Conservation (phyloP, 2,113 vertebrate genomes). For the Fregata magnificens region DNA sequence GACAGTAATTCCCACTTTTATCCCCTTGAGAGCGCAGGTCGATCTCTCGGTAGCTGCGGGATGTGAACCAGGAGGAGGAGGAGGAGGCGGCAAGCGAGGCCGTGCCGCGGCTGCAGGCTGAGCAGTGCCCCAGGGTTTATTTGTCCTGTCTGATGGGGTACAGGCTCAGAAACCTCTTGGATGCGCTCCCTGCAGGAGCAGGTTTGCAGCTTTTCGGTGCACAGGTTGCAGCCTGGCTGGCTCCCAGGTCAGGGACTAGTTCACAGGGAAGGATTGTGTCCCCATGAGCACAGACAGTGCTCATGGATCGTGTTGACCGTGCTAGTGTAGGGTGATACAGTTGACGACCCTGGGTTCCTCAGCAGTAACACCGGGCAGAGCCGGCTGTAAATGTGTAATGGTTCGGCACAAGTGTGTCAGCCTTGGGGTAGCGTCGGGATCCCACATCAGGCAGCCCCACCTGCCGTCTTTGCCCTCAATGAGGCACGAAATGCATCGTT, state of each 20-base stretch:
- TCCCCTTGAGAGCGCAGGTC: background rate
- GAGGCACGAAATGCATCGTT: background rate
- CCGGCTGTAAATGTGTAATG: rapidly evolving
- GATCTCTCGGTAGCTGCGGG: background rate
- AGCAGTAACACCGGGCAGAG: rapidly evolving
- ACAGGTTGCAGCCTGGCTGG: background rate
- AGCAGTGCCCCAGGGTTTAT: background rate
- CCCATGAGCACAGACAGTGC: background rate
- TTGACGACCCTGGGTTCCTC: background rate
- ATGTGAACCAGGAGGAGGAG: background rate
- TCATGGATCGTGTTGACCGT: rapidly evolving
- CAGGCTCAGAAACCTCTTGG: rapidly evolving
- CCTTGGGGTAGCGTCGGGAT: rapidly evolving
- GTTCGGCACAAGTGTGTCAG: background rate
- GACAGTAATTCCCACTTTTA: background rate
- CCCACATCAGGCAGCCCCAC: background rate
- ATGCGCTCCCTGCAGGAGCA: background rate
- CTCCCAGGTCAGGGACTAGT: background rate
- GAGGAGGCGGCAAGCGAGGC: background rate
- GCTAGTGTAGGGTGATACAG: too few species aligned
- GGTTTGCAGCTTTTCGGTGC: background rate
- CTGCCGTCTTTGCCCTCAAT: background rate
- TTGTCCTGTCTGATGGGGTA: background rate
- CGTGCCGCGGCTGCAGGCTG: background rate
- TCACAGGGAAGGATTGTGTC: background rate